Percentiles rank a stretch among this genome's conserved stretches.
Evolutionary conservation across 2,797 vertebrate species (phyloP).

Genomic region (Erethizon dorsatum): DNA sequence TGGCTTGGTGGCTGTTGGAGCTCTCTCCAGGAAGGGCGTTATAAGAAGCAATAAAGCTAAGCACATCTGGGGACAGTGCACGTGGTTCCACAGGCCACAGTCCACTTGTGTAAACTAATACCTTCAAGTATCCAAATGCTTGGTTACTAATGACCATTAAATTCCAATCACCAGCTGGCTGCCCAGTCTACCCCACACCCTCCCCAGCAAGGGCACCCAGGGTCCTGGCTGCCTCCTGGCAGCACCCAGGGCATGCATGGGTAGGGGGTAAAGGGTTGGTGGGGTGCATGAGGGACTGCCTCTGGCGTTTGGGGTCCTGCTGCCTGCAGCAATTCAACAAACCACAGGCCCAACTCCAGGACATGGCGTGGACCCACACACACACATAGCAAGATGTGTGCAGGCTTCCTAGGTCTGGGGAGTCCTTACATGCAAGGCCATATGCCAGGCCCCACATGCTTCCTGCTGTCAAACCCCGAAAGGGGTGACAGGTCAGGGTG

Average conservation of each 20-base stretch:
- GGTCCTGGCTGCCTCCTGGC: background rate
- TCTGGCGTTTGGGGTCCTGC: background rate
- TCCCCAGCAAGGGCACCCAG: background rate
- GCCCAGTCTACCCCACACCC: background rate
- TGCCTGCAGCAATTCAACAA: background rate
- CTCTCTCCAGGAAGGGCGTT: background rate
- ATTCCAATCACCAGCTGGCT: background rate
- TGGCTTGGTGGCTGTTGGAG: background rate
- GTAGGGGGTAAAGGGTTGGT: background rate
- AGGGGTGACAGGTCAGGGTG: background rate
- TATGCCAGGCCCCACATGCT: background rate
- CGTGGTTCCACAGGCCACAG: background rate
- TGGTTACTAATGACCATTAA: background rate
- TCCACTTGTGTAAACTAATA: background rate
- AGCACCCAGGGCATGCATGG: background rate
- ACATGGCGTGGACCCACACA: background rate
- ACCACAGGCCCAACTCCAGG: background rate
- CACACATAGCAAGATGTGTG: background rate
- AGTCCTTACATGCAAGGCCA: background rate
- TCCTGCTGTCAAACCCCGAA: background rate
- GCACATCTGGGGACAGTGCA: background rate
- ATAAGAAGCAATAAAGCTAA: background rate
- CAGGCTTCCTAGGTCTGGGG: background rate
- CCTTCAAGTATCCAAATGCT: background rate
- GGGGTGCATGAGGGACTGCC: background rate